phyloP scores from a whole-genome alignment of 2,888 invertebrate species.

The Cepaea hortensis region DNA sequence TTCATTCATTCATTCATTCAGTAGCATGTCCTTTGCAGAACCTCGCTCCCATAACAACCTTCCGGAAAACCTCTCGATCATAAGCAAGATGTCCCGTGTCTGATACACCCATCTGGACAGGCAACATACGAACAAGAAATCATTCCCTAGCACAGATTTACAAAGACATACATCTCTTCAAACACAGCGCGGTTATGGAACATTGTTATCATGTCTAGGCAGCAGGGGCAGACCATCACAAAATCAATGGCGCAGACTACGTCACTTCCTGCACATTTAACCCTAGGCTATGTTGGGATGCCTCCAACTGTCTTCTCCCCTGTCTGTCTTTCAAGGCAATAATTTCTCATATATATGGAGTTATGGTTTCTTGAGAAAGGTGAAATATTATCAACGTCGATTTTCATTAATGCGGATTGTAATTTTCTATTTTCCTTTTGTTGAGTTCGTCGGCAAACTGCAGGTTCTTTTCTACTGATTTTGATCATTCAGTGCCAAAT shows the following conservation, averaged over 20 bases:
- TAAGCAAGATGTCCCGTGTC: too few relatives aligned
- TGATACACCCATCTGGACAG: too few relatives aligned
- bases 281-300: not conserved
- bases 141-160: not conserved
- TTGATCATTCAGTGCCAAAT: too few relatives aligned
- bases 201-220: not conserved
- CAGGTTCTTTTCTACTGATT: too few relatives aligned
- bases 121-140: too few relatives aligned
- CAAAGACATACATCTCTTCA: not conserved
- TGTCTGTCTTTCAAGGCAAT: not conserved
- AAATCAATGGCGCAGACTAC: slow-evolving; percentile 15
- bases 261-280: not conserved
- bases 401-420: too few relatives aligned
- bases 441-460: too few relatives aligned
- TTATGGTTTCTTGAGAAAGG: not conserved
- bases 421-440: too few relatives aligned
- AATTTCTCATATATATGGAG: not conserved
- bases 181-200: not conserved
- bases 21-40: too few relatives aligned
- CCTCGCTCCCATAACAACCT: too few relatives aligned
- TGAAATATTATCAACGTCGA: not conserved
- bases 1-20: too few relatives aligned
- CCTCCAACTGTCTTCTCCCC: not conserved
- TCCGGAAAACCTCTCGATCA: too few relatives aligned
- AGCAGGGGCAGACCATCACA: not conserved